A percentile compares a stretch with the other conserved stretches of the same genome.
Conservation (phyloP, 2,888 invertebrate species). For the Metopia argyrocephala region DNA sequence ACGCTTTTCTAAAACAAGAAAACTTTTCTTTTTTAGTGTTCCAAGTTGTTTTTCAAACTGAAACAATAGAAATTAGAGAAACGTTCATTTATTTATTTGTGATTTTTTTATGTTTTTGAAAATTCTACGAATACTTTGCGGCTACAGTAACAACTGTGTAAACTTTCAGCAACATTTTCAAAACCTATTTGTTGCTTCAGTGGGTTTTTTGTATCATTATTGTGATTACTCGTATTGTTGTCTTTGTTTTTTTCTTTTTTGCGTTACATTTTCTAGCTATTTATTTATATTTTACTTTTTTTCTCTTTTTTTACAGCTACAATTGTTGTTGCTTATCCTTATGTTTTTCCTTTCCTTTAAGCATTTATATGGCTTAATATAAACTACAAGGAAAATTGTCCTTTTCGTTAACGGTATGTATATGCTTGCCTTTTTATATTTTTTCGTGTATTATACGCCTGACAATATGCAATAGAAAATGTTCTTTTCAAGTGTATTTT, state of each 20-base stretch:
- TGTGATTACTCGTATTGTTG: not conserved
- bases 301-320: slow-evolving; percentile 6
- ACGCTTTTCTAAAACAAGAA: too few species aligned
- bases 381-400: too few species aligned
- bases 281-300: slow-evolving; percentile 29
- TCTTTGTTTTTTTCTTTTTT: not conserved
- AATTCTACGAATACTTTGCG: slow-evolving; percentile 42
- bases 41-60: too few species aligned
- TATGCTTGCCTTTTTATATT: not conserved
- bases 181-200: slow-evolving; percentile 54
- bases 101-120: not conserved
- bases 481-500: slow-evolving; percentile 4
- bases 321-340: slow-evolving; percentile 29
- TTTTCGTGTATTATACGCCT: slow-evolving; percentile 38
- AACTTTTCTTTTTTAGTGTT: too few species aligned
- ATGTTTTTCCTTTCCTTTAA: slow-evolving; percentile 11
- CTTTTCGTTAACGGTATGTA: slow-evolving; percentile 24
- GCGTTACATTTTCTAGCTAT: slow-evolving; percentile 14
- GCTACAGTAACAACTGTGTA: slow-evolving; percentile 19
- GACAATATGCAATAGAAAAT: slow-evolving; percentile 57
- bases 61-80: too few species aligned
- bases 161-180: slow-evolving; percentile 28
- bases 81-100: too few species aligned
- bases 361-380: slow-evolving; percentile 49
- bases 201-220: slow-evolving; percentile 7